Percentiles rank a stretch among this genome's conserved stretches.
Conservation (phyloP, 2,797 vertebrate genomes). For the Huso huso region DNA sequence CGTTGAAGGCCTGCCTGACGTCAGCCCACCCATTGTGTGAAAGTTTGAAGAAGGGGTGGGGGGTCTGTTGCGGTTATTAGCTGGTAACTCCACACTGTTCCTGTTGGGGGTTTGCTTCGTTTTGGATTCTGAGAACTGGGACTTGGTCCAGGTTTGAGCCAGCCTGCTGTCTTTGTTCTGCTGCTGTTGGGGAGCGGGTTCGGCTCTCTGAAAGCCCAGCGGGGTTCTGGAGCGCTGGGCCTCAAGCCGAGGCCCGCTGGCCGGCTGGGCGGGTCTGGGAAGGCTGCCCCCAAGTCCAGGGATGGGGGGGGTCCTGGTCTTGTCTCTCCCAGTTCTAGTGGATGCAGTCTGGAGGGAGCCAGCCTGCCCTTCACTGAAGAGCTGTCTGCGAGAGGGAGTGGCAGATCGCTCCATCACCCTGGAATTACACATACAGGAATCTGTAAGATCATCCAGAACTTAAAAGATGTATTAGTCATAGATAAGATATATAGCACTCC, state of each 20-base stretch:
- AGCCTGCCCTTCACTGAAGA: constrained; percentile 18
- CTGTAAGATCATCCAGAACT: background rate
- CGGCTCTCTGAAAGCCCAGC: constrained; percentile 8
- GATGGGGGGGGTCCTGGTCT: constrained; percentile 13
- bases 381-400: constrained; percentile 19
- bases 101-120: constrained; percentile 29
- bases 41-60: background rate
- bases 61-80: background rate
- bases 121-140: constrained; percentile 23
- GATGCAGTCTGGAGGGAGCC: constrained; percentile 18
- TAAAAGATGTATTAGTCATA: no score
- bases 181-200: constrained; percentile 19
- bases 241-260: constrained; percentile 10
- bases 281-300: constrained; percentile 23
- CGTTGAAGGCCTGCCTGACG: constrained; percentile 10
- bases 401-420: constrained; percentile 41
- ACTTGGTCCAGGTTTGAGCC: constrained; percentile 21
- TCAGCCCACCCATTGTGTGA: constrained; percentile 10
- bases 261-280: constrained; percentile 6
- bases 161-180: constrained; percentile 5
- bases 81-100: constrained; percentile 14
- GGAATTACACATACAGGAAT: constrained; percentile 19
- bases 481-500: no score
- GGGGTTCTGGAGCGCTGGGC: constrained; percentile 10
- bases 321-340: constrained; percentile 8